These are phyloP conservation scores for Phylloscopus trochiloides DNA, from an alignment of 2,113 vertebrate species.

Conservation along the genomic window DNA sequence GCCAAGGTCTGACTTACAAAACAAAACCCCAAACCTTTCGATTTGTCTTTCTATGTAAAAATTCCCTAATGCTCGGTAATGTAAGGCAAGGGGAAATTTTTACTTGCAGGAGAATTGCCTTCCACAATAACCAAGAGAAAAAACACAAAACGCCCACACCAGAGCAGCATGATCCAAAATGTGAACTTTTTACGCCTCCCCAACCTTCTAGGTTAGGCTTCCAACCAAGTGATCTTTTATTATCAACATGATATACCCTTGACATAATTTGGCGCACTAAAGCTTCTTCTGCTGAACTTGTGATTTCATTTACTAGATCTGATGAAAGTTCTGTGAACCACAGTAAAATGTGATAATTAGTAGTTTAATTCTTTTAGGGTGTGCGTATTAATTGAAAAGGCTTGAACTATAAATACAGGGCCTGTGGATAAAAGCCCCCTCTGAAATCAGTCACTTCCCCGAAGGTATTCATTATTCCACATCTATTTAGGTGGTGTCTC, in stretches of 20 bases:
- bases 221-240: conserved; percentile 50
- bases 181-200: conserved; percentile 55
- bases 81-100: conserved; percentile 54
- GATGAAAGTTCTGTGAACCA: conserved; percentile 74
- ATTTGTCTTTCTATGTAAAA: conserved; percentile 22
- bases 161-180: conserved; percentile 44
- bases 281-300: conserved; percentile 67
- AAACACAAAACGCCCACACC: conserved; percentile 23
- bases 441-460: conserved; percentile 67
- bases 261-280: conserved; percentile 58
- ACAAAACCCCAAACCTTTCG: conserved; percentile 32
- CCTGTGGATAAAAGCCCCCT: conserved; percentile 74
- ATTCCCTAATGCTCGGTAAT: conserved; percentile 32
- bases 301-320: conserved; percentile 69
- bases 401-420: conserved; percentile 74
- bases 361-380: conserved; percentile 74
- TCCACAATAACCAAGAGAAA: conserved; percentile 42
- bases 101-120: conserved; percentile 50
- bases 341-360: conserved; percentile 75
- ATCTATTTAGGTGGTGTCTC: conserved; percentile 62
- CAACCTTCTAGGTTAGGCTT: conserved; percentile 40
- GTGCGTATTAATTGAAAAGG: conserved; percentile 75
- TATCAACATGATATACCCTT: conserved; percentile 39
- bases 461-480: conserved; percentile 73
- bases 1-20: conserved; percentile 17